These are phyloP conservation scores for Musca vetustissima DNA, from an alignment of 1,140 invertebrate genomes.

Conservation along the genomic window DNA sequence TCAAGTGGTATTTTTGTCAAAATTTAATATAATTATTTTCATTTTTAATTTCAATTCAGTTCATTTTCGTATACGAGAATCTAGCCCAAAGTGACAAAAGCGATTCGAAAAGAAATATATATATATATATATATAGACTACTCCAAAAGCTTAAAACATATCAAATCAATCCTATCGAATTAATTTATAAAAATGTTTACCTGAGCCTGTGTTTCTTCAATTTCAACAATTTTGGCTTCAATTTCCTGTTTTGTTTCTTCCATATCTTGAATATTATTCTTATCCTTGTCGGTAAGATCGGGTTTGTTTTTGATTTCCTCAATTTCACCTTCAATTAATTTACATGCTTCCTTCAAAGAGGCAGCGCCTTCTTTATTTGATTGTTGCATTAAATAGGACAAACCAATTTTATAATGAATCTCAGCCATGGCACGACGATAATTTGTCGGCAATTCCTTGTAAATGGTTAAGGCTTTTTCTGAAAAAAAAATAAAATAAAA, in stretches of 20 bases:
- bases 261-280: slow-evolving; percentile 49
- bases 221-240: slow-evolving; percentile 52
- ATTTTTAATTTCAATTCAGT: too few relatives aligned
- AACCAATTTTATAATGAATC: slow-evolving; percentile 54
- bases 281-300: slow-evolving; percentile 43
- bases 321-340: slow-evolving; percentile 49
- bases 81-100: too few relatives aligned
- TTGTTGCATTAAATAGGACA: slow-evolving; percentile 51
- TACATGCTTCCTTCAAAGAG: slow-evolving; percentile 43
- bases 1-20: too few relatives aligned
- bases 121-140: too few relatives aligned
- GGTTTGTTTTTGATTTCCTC: slow-evolving; percentile 42
- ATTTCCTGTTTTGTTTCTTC: slow-evolving; percentile 54
- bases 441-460: slow-evolving; percentile 39
- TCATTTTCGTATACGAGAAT: too few relatives aligned
- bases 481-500: slow-evolving; percentile 3
- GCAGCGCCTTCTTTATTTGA: slow-evolving; percentile 48
- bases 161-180: too few relatives aligned
- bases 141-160: too few relatives aligned
- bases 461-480: slow-evolving; percentile 51
- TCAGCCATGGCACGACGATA: slow-evolving; percentile 50
- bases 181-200: too few relatives aligned
- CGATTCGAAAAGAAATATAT: too few relatives aligned
- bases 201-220: slow-evolving; percentile 52
- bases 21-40: too few relatives aligned